Percentiles rank a stretch among this genome's conserved stretches.
These are phyloP conservation scores for Neoarius graeffei DNA, from an alignment of 2,113 vertebrate species.

Conservation along the genomic window DNA sequence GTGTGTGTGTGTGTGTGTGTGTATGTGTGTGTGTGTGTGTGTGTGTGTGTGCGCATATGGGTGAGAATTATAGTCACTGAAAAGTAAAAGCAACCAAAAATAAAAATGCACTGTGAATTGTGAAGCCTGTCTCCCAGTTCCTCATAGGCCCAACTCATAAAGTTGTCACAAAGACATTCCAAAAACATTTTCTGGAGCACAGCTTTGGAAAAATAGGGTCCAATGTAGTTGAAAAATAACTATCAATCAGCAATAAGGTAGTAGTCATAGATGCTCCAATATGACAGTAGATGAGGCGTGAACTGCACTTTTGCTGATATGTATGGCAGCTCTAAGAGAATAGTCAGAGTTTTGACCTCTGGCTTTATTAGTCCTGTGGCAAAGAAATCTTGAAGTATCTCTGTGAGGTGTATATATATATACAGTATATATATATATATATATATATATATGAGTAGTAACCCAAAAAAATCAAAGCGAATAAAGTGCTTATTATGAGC, in stretches of 20 bases:
- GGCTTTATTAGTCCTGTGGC: constrained; percentile 51
- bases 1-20: too few relatives aligned
- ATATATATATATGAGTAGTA: constrained; percentile 40
- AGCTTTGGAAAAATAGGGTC: neutral
- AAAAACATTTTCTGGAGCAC: neutral
- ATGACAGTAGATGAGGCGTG: constrained; percentile 35
- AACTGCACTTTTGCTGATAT: constrained; percentile 11
- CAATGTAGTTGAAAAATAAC: constrained; percentile 22
- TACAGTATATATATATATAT: constrained; percentile 50
- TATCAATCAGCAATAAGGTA: constrained; percentile 4
- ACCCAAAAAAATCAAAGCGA: constrained; percentile 43
- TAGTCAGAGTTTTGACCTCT: constrained; percentile 36
- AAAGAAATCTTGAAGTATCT: constrained; percentile 38
- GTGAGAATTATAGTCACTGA: too few relatives aligned
- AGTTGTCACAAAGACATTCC: neutral
- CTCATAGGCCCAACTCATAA: too few relatives aligned
- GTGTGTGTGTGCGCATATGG: too few relatives aligned
- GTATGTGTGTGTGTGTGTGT: too few relatives aligned
- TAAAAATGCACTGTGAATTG: too few relatives aligned
- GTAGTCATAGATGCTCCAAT: neutral
- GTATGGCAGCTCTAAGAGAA: constrained; percentile 9
- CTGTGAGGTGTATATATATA: constrained; percentile 48
- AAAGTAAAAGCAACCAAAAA: too few relatives aligned
- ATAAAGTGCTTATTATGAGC: constrained; percentile 50
- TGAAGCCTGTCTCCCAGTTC: too few relatives aligned